Evolutionary conservation across 2,888 invertebrate genomes (phyloP).

Genomic region (Microdon myrmicae): DNA sequence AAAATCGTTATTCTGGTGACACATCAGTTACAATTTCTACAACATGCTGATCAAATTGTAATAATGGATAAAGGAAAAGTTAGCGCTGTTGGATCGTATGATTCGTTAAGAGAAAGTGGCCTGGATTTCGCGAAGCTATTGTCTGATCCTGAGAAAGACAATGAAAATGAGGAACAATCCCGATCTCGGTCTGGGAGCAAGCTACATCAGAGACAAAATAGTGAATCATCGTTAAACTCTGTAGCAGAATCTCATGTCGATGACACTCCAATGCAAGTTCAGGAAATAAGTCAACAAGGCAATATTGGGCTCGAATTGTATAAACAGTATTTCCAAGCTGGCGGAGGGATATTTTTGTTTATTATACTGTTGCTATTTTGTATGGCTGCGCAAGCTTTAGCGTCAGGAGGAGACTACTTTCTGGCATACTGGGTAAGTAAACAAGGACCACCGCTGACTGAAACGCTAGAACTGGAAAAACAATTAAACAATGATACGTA

Average conservation of each 20-base stretch:
- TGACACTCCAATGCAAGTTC: conserved; percentile 63
- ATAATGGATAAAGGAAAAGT: conserved; percentile 65
- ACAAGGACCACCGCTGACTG: conserved; percentile 4
- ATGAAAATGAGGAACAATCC: conserved; percentile 57
- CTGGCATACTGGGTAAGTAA: conserved; percentile 74
- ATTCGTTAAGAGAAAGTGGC: conserved; percentile 77
- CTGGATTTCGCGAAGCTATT: conserved; percentile 81
- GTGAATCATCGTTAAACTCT: conserved; percentile 69
- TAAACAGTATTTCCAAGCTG: conserved; percentile 76
- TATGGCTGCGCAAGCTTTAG: conserved; percentile 74
- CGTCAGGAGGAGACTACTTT: conserved; percentile 82
- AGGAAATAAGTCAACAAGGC: conserved; percentile 74
- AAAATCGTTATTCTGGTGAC: conserved; percentile 82
- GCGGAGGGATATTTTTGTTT: conserved; percentile 74
- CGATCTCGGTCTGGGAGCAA: conserved; percentile 59
- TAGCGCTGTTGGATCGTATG: conserved; percentile 74
- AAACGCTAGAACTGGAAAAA: neutral
- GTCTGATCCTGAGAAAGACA: conserved; percentile 68
- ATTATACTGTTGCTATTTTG: conserved; percentile 73
- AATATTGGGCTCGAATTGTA: conserved; percentile 73
- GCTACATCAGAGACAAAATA: conserved; percentile 61
- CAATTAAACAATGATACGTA: conserved; percentile 10
- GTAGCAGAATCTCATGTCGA: conserved; percentile 64
- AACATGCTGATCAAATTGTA: conserved; percentile 72
- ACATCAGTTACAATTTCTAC: conserved; percentile 84